Base-by-base conservation (phyloP, 1,140 invertebrate species). In the Notospermus geniculatus region DNA sequence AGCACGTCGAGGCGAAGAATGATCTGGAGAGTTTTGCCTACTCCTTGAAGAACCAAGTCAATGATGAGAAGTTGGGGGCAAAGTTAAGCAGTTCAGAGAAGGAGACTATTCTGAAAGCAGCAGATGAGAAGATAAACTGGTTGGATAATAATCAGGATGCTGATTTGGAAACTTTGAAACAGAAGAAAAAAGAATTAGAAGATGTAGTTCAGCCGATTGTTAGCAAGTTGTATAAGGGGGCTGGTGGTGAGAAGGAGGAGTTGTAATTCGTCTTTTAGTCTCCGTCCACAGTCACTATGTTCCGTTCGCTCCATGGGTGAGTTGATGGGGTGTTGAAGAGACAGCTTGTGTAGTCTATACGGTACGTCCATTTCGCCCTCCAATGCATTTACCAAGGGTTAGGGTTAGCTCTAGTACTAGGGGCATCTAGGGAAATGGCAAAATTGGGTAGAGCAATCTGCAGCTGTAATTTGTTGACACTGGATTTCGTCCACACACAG, bases 101-200 rank as follows among this genome's bases (percentile, higher is more conserved):
- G 80, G 83, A 90, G 4, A 98, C 95, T 71, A 94, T 99, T 85
- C 95, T 97, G 77, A 89, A 75, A 28, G 93, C 92, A 22, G 91
- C 98, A 71, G 95, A 98, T 65, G 93, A 95, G 68, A 91, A 93
- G 60, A 98, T 99, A 73, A 96, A 97, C 76, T 99, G 97, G 97
- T 83, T 99, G 41, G 97, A 99, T 81, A 89, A 91, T 64, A 96
- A 99, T 81, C 89, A 90, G 68, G 95, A 98, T 66, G 91, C 92
- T 4, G 94, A 98, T 53, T 85, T 90, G 0, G 93, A 97, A 73
- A 93, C 96, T 55, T 93, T 93, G 82, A 95, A 96, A 78, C 90
- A 91, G 76, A 92, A 98, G 76, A 99, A 99, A 89, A 99, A 98
- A 78, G 90, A 95, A 75, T 82, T 99, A 11, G 94, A 97, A 80